A percentile compares a stretch with the other conserved stretches of the same genome.
These are phyloP conservation scores for Pristionchus fissidentatus DNA, from an alignment of 2,888 invertebrate genomes.

Conservation along the genomic window DNA sequence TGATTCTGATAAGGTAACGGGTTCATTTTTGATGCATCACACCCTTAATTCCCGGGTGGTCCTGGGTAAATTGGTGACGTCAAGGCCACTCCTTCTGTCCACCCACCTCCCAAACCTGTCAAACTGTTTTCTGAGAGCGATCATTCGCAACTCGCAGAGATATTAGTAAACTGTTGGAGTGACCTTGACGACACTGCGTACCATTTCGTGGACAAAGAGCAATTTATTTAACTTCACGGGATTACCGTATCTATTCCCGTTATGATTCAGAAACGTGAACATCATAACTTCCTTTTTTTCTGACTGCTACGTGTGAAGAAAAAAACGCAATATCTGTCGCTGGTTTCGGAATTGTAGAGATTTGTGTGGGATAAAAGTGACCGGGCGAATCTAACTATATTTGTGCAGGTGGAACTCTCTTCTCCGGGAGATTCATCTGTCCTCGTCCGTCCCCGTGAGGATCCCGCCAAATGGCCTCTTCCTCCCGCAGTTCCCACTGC, in stretches of 20 bases:
- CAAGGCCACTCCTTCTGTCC: background rate
- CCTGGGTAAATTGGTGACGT: background rate
- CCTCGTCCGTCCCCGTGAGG: constrained; percentile 79
- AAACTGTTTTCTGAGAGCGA: background rate
- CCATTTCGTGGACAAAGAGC: constrained; percentile 3
- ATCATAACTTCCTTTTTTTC: too few species aligned
- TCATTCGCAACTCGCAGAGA: background rate
- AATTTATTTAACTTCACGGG: background rate
- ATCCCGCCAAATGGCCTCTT: constrained; percentile 88
- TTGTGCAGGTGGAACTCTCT: constrained; percentile 59
- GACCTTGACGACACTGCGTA: background rate
- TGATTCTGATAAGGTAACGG: constrained; percentile 88
- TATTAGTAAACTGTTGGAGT: constrained; percentile 25
- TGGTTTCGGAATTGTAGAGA: too few species aligned
- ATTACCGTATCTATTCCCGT: background rate
- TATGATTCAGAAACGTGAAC: too few species aligned
- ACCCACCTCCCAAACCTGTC: background rate
- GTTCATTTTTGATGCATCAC: background rate
- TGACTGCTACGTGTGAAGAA: too few species aligned
- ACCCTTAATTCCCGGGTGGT: background rate
- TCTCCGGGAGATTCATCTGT: constrained; percentile 50
- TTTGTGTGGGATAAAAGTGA: too few species aligned
- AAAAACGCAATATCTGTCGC: too few species aligned
- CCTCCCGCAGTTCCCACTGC: constrained; percentile 67
- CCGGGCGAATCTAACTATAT: too few species aligned